A percentile compares a stretch with the other conserved stretches of the same genome.
phyloP scores from a whole-genome alignment of 2,797 vertebrate genomes.

The Xenopus petersii region DNA sequence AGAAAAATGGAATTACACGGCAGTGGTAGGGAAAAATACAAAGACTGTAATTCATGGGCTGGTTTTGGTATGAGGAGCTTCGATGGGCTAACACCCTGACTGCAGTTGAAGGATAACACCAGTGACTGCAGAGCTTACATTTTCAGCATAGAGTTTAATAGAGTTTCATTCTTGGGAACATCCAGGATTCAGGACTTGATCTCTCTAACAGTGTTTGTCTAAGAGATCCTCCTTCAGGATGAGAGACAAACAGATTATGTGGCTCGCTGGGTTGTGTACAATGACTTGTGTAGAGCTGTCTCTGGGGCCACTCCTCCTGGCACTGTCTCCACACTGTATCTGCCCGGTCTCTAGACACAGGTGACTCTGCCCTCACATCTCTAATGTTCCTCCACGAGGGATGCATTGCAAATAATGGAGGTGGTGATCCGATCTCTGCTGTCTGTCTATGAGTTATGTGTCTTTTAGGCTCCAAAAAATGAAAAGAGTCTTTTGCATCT shows the following conservation, averaged over 20 bases:
- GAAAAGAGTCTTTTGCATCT: not conserved
- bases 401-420: not conserved
- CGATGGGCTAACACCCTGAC: no score
- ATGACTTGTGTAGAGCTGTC: not conserved
- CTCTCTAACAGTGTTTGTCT: conserved; percentile 45
- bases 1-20: no score
- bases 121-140: no score
- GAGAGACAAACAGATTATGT: conserved; percentile 28
- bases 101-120: not conserved
- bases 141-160: conserved; percentile 44
- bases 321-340: not conserved
- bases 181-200: conserved; percentile 56
- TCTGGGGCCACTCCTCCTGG: not conserved
- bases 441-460: not conserved
- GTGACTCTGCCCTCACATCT: not conserved
- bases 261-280: conserved; percentile 44
- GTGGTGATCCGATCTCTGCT: not conserved
- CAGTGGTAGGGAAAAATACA: no score
- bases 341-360: no score
- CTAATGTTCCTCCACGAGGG: not conserved
- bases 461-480: not conserved
- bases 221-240: conserved; percentile 23
- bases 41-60: no score
- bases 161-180: conserved; percentile 63
- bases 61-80: no score